phyloP scores from a whole-genome alignment of 2,797 vertebrate species.

The Phoxinus dragarum region DNA sequence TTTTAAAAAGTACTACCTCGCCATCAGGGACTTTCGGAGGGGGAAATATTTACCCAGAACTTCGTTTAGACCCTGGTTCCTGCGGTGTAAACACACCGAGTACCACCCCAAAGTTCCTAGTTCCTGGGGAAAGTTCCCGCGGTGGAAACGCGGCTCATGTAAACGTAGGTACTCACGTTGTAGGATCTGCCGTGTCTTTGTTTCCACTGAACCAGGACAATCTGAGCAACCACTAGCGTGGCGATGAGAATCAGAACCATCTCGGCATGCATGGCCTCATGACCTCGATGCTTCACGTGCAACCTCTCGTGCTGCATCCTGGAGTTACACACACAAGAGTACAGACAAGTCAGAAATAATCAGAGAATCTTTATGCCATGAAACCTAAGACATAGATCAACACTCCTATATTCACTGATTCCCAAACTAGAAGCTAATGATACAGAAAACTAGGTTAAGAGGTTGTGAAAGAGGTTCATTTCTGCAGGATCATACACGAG shows the following conservation, averaged over 20 bases:
- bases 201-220: conserved; percentile 80
- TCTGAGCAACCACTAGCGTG: conserved; percentile 74
- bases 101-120: too few relatives aligned
- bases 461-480: conserved; percentile 1
- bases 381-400: conserved; percentile 2
- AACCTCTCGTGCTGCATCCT: conserved; percentile 76
- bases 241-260: conserved; percentile 79
- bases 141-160: neutral
- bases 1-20: too few relatives aligned
- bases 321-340: conserved; percentile 24
- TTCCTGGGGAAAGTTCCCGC: too few relatives aligned
- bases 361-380: neutral
- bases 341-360: neutral
- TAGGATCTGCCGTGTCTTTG: conserved; percentile 75
- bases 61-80: too few relatives aligned
- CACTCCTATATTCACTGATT: neutral
- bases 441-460: neutral
- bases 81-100: too few relatives aligned
- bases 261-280: conserved; percentile 76
- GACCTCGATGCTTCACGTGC: conserved; percentile 70
- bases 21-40: too few relatives aligned
- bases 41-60: too few relatives aligned
- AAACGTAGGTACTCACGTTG: conserved; percentile 62
- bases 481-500: neutral
- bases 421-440: conserved; percentile 4